Conservation (phyloP, 1,140 invertebrate genomes). For the Drosophila quadrilineata region DNA sequence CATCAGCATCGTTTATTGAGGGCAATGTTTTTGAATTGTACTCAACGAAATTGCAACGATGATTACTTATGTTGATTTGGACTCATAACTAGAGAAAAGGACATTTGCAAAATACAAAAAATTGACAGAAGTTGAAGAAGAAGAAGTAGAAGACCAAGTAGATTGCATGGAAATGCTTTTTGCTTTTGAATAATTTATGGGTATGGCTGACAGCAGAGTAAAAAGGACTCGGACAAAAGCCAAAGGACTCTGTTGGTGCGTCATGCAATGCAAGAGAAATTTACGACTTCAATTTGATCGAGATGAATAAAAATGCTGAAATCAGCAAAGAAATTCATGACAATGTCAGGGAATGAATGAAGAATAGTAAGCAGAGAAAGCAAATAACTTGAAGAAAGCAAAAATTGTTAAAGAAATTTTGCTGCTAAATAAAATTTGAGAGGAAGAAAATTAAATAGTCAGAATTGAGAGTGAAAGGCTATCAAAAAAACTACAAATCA, state of each 20-base stretch:
- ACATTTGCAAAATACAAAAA: slow-evolving; percentile 62
- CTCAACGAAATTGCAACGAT: slow-evolving; percentile 75
- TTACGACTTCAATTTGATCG: not conserved
- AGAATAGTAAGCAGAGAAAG: not conserved
- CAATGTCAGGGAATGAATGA: not conserved
- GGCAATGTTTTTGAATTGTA: slow-evolving; percentile 72
- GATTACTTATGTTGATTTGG: slow-evolving; percentile 73
- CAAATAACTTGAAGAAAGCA: not conserved
- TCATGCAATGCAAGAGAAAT: slow-evolving; percentile 50
- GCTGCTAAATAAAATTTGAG: no score
- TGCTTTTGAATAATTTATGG: slow-evolving; percentile 76
- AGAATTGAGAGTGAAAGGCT: no score
- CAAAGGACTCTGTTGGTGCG: slow-evolving; percentile 43
- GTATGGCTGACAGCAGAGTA: slow-evolving; percentile 17
- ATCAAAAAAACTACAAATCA: not conserved
- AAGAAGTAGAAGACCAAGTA: slow-evolving; percentile 7
- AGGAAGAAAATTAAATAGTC: no score
- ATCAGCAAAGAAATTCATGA: slow-evolving; percentile 16
- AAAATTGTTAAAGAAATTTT: not conserved
- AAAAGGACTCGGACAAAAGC: slow-evolving; percentile 16
- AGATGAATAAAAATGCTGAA: slow-evolving; percentile 28
- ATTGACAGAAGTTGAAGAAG: slow-evolving; percentile 1
- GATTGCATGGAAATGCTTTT: slow-evolving; percentile 58
- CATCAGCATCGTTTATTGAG: slow-evolving; percentile 53
- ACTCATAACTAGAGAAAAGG: no score